Conservation (phyloP, 2,113 vertebrate species). For the Morone chrysops region DNA sequence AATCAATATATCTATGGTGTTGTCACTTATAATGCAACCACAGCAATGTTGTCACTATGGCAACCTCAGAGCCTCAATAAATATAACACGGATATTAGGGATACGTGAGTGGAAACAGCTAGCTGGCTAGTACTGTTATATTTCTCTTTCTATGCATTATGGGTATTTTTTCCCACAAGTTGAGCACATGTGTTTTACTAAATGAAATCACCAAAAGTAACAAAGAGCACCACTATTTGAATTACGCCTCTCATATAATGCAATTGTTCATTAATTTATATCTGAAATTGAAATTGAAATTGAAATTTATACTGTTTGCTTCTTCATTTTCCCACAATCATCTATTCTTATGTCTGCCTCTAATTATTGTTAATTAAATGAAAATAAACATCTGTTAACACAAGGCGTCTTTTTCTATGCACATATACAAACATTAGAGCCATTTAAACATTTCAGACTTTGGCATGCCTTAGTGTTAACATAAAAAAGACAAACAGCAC, state of each 20-base stretch:
- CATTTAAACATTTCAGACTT: constrained; percentile 1
- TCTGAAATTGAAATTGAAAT: no score
- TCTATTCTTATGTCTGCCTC: background rate
- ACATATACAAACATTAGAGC: background rate
- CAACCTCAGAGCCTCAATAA: background rate
- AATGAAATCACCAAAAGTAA: constrained; percentile 6
- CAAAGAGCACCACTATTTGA: constrained; percentile 15
- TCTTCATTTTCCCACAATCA: background rate
- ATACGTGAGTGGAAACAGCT: constrained; percentile 20
- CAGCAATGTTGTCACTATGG: background rate
- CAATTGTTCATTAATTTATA: constrained; percentile 24
- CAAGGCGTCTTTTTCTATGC: constrained; percentile 1
- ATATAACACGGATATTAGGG: background rate
- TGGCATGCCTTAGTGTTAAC: background rate
- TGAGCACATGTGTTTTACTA: background rate
- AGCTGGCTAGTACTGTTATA: constrained; percentile 60
- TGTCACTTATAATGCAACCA: background rate
- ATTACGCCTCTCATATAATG: background rate
- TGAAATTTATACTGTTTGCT: no score
- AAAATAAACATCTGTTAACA: constrained; percentile 18
- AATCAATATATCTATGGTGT: background rate
- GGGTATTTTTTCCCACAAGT: background rate
- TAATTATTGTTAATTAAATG: constrained; percentile 6
- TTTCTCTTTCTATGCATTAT: background rate
- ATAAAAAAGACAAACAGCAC: background rate